Evolutionary conservation across 2,113 vertebrate species (phyloP).

Genomic region (Mastomys coucha): DNA sequence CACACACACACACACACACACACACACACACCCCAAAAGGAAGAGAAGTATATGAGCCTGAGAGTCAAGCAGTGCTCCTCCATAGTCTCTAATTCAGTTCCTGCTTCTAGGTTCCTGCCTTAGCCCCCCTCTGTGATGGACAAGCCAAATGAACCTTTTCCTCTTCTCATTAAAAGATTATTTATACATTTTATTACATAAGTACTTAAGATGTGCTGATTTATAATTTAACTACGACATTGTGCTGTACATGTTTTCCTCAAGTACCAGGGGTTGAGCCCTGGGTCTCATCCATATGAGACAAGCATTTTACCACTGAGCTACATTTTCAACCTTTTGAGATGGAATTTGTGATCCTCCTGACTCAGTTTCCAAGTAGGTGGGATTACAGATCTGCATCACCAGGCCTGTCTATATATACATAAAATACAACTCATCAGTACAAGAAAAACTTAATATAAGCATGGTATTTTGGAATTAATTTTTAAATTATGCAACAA

Average conservation of each 20-base stretch:
- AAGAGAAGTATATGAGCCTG: background rate
- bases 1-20: too few species aligned
- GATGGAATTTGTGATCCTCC: background rate
- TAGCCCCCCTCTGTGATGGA: background rate
- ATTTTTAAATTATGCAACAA: constrained; percentile 48
- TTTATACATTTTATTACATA: constrained; percentile 16
- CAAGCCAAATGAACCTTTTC: background rate
- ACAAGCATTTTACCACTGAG: background rate
- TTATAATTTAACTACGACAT: background rate
- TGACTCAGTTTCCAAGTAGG: background rate
- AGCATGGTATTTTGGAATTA: constrained; percentile 20
- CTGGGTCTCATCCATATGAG: background rate
- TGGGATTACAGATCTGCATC: background rate
- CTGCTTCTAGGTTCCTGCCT: background rate
- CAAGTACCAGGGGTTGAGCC: background rate
- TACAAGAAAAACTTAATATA: constrained; percentile 35
- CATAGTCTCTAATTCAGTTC: background rate
- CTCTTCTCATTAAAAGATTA: background rate
- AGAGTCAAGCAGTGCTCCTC: background rate
- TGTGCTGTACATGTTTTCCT: background rate
- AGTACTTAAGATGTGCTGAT: background rate
- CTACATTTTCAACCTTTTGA: background rate
- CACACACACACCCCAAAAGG: background rate
- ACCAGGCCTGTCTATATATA: background rate
- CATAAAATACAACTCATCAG: constrained; percentile 11